Base-by-base conservation (phyloP, 2,888 invertebrate species). In the Sussaba pulchella region DNA sequence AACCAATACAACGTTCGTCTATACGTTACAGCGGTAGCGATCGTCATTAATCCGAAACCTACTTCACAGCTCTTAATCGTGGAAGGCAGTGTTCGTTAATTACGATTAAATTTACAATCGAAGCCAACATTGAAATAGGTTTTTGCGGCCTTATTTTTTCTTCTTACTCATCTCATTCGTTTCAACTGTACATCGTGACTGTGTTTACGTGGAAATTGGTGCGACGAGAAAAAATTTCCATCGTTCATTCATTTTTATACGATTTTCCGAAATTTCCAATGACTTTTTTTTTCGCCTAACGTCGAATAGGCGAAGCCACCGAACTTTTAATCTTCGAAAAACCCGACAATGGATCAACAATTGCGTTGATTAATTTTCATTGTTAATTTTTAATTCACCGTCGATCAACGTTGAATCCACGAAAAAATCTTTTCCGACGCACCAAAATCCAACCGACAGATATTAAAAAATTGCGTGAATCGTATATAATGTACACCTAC, bases 51-150 rank as follows among this genome's bases (percentile, higher is more conserved):
- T 80, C 78, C 77, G 82, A 82, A 86, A 84, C 84, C 88, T 87
- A 87, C 84, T 88, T 87, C 89, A 87, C 86, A 87, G 87, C 87
- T 84, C 83, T 88, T 84, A 83, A 86, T 87, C 84, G 87, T 89
- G 88, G 88, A 90, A 89, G 90, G 90, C 90, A 90, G 90, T 90
- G 90, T 88, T 89, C 84, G 86, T 31, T 87, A 81, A 84, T 82
- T 83, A 84, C 85, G 81, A 86, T 85, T 86, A 86, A 78, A 78
- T 82, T 73, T 82, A 79, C 83, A 87, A 84, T 83, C 85, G 73
- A 82, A 80, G 80, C 81, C 71, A 78, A 82, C 84, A 85, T 77
- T 84, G 87, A 87, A 87, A 84, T 83, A 86, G 82, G 80, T 85
- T 64, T 63, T 64, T 63, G 47, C 45, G 36, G 61, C 61, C 67